These are phyloP conservation scores for Euphonia xanthogaster DNA, from an alignment of 2,797 vertebrate genomes.

Conservation along the genomic window DNA sequence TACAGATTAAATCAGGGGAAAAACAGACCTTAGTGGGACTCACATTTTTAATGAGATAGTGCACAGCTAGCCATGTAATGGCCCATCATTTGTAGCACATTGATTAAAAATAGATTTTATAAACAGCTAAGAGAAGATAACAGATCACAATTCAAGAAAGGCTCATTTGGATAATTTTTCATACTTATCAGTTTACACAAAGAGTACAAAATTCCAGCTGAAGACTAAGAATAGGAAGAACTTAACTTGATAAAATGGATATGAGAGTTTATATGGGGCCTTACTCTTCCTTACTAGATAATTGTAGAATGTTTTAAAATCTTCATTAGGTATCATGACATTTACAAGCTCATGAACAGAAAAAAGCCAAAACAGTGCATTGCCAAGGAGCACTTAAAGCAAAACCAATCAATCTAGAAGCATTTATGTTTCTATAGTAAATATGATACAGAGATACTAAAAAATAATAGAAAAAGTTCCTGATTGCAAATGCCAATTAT, in stretches of 20 bases:
- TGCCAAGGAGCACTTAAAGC: neutral
- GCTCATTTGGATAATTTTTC: neutral
- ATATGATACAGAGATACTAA: neutral
- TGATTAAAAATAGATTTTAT: neutral
- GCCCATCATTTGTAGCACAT: neutral
- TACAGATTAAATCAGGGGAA: neutral
- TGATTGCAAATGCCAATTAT: neutral
- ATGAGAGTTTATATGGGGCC: neutral
- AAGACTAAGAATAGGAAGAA: neutral
- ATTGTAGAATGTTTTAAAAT: neutral
- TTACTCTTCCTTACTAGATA: neutral
- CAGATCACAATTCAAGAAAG: neutral
- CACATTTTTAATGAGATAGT: neutral
- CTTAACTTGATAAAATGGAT: neutral
- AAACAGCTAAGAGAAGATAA: neutral
- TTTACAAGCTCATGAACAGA: neutral
- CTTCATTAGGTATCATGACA: neutral
- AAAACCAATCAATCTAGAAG: neutral
- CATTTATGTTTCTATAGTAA: neutral
- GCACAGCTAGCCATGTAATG: neutral
- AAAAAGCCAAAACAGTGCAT: neutral
- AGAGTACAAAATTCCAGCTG: neutral
- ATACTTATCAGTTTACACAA: neutral
- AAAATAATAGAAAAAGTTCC: neutral
- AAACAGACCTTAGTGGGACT: neutral